Conservation (phyloP, 1,140 invertebrate genomes). For the Drosophila kanapiae region DNA sequence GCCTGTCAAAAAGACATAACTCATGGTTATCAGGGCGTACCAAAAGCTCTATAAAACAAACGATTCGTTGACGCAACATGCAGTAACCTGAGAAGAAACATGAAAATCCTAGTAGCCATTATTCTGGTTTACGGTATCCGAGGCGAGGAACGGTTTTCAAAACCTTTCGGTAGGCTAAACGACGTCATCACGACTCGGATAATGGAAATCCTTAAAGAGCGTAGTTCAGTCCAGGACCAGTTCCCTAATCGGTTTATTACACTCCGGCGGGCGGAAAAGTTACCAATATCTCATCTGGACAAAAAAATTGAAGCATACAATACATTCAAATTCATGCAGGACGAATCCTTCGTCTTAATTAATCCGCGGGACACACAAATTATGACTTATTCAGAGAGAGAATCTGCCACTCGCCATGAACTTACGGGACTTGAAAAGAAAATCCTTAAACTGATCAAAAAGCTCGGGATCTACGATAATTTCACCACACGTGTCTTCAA, state of each 20-base stretch:
- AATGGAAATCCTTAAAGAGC: conserved; percentile 10
- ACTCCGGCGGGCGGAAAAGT: conserved; percentile 21
- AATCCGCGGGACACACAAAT: background rate
- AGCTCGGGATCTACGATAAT: conserved; percentile 44
- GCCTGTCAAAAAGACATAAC: conserved; percentile 9
- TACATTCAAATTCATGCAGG: conserved; percentile 7
- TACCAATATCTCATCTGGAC: conserved; percentile 42
- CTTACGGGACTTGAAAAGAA: conserved; percentile 16
- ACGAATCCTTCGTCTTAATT: background rate
- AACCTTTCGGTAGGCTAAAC: background rate
- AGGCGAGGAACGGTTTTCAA: background rate
- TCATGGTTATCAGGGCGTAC: background rate
- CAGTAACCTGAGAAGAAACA: conserved; percentile 1
- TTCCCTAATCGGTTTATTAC: background rate
- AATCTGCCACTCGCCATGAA: background rate
- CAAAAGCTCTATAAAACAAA: conserved; percentile 6
- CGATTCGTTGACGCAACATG: background rate
- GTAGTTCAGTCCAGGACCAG: background rate
- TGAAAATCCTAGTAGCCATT: conserved; percentile 2
- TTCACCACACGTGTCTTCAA: conserved; percentile 25
- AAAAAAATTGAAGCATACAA: conserved; percentile 45
- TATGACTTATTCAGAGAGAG: background rate
- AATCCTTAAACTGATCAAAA: conserved; percentile 32
- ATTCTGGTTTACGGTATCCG: background rate
- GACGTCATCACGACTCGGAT: conserved; percentile 43